Conservation (phyloP, 2,888 invertebrate species). For the Byasa hedistus region DNA sequence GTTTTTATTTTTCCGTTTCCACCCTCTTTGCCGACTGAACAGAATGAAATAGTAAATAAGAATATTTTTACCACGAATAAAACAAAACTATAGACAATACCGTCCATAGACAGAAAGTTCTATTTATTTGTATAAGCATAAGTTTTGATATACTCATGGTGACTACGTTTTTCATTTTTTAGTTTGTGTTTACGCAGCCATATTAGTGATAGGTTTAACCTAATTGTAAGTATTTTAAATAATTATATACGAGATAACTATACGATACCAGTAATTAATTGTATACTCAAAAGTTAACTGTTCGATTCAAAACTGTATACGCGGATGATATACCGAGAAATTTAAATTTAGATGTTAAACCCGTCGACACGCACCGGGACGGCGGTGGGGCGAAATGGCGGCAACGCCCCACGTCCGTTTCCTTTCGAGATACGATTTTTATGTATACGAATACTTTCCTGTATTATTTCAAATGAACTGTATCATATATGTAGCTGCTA, state of each 20-base stretch:
- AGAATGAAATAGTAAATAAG: conserved; percentile 56
- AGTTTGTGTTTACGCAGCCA: conserved; percentile 57
- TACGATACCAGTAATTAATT: conserved; percentile 54
- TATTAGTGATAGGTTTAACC: conserved; percentile 57
- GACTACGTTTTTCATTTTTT: conserved; percentile 48
- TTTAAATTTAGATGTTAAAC: conserved; percentile 39
- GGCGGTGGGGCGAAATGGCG: conserved; percentile 2
- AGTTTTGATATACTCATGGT: conserved; percentile 59
- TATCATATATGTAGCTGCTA: neutral
- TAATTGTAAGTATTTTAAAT: conserved; percentile 42
- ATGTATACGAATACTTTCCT: conserved; percentile 22
- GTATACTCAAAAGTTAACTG: conserved; percentile 50
- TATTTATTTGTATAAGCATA: conserved; percentile 67
- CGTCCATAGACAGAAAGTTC: conserved; percentile 71
- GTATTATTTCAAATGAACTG: neutral
- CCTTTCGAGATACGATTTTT: conserved; percentile 17
- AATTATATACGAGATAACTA: conserved; percentile 60
- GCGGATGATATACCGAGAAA: conserved; percentile 42
- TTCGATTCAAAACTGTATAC: conserved; percentile 71
- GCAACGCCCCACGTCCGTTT: neutral
- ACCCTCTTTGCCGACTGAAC: conserved; percentile 58
- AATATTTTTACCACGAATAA: conserved; percentile 64
- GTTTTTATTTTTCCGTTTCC: conserved; percentile 42
- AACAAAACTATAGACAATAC: conserved; percentile 60
- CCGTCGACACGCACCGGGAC: conserved; percentile 20